Conservation (phyloP, 2,888 invertebrate species). For the Drosophila ezoana region DNA sequence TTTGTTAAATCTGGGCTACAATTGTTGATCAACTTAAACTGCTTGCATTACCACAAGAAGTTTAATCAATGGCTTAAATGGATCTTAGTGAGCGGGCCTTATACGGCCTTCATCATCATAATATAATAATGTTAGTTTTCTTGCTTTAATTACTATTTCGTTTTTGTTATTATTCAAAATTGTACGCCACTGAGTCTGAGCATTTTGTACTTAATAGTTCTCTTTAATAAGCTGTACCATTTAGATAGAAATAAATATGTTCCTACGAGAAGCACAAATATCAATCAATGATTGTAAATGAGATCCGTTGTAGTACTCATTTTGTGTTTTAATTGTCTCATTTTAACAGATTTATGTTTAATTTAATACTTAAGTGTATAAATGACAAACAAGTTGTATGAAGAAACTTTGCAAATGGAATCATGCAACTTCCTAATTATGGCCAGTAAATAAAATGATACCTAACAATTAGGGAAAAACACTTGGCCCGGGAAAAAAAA, state of each 20-base stretch:
- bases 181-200: background rate
- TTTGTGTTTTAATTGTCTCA: too few species aligned
- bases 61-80: background rate
- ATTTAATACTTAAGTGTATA: too few species aligned
- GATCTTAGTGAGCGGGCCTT: background rate
- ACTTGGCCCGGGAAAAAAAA: too few species aligned
- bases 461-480: too few species aligned
- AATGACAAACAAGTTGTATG: too few species aligned
- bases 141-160: background rate
- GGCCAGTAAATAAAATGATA: too few species aligned
- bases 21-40: background rate
- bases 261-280: constrained; percentile 4
- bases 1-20: background rate
- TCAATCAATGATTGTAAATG: too few species aligned
- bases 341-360: too few species aligned
- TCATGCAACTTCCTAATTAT: too few species aligned
- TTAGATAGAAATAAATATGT: constrained; percentile 3
- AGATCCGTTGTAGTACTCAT: too few species aligned
- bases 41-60: background rate
- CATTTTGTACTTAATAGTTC: constrained; percentile 44
- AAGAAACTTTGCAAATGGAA: too few species aligned
- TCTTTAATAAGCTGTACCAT: background rate
- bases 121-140: background rate
- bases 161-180: background rate
- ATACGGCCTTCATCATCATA: background rate